Percentiles rank a stretch among this genome's conserved stretches.
phyloP scores from a whole-genome alignment of 64 coral and sea anemone genomes.

The Anthopleura sola region DNA sequence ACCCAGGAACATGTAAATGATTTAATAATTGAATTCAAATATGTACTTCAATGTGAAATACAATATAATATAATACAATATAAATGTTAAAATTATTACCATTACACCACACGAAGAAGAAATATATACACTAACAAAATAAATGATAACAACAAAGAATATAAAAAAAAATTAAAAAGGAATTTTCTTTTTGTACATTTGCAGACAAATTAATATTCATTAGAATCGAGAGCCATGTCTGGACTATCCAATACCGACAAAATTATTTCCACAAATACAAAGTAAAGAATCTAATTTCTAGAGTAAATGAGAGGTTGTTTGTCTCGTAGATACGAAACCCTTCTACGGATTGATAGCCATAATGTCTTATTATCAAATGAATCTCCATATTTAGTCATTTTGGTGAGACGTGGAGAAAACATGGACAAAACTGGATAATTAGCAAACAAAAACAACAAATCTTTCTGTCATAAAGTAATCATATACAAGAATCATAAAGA shows the following conservation, averaged over 20 bases:
- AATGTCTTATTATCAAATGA: not conserved
- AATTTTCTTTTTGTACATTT: not conserved
- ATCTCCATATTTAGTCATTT: not conserved
- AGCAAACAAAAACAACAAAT: conserved; percentile 12
- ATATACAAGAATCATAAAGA: not conserved
- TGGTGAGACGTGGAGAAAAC: no score
- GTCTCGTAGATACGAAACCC: not conserved
- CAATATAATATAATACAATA: no score
- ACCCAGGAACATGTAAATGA: no score
- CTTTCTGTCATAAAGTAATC: not conserved
- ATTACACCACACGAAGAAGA: no score
- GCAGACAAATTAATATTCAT: not conserved
- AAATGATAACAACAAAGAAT: not conserved
- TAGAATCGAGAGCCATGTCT: not conserved
- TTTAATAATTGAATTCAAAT: no score
- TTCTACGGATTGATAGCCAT: not conserved
- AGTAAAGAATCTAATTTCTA: not conserved
- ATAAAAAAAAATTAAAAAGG: not conserved
- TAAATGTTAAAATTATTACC: no score
- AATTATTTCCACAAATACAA: not conserved
- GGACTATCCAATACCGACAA: not conserved
- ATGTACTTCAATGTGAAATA: no score
- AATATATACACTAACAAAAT: not conserved
- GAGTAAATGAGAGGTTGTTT: not conserved
- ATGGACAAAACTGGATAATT: not conserved